Conservation (phyloP, 2,797 vertebrate species). For the Micrastur ruficollis region DNA sequence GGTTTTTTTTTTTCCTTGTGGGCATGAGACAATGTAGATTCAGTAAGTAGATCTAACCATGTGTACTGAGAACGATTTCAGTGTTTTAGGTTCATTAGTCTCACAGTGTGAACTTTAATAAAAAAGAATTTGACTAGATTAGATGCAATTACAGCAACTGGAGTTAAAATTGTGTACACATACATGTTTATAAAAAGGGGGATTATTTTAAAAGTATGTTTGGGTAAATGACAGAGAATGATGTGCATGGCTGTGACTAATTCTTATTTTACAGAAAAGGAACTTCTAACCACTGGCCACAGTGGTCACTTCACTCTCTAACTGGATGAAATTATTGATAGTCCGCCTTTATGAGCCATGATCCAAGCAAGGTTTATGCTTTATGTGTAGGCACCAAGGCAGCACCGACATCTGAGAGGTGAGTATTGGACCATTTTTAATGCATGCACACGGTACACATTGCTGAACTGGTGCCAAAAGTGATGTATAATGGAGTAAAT, state of each 20-base stretch:
- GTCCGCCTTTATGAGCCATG: not conserved
- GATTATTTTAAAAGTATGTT: not conserved
- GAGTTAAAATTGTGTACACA: not conserved
- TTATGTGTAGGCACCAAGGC: not conserved
- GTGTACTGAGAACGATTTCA: constrained; percentile 14
- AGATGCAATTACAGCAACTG: constrained; percentile 51
- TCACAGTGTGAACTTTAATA: constrained; percentile 56
- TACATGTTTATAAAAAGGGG: not conserved
- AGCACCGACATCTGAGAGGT: not conserved
- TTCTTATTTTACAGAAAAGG: not conserved
- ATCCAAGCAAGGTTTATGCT: not conserved
- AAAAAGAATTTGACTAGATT: constrained; percentile 34
- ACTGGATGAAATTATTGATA: not conserved
- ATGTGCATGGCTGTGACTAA: not conserved
- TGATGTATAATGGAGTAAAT: not conserved
- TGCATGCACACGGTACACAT: not conserved
- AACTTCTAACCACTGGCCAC: not conserved
- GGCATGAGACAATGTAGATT: not conserved
- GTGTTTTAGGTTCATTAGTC: constrained; percentile 51
- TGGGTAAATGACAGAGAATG: not conserved
- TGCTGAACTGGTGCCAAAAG: not conserved
- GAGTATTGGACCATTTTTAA: not conserved
- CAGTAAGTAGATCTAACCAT: not conserved
- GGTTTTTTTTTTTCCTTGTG: not conserved
- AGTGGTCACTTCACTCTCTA: not conserved